phyloP scores from a whole-genome alignment of 2,113 vertebrate species.

The Falcunculus frontatus region DNA sequence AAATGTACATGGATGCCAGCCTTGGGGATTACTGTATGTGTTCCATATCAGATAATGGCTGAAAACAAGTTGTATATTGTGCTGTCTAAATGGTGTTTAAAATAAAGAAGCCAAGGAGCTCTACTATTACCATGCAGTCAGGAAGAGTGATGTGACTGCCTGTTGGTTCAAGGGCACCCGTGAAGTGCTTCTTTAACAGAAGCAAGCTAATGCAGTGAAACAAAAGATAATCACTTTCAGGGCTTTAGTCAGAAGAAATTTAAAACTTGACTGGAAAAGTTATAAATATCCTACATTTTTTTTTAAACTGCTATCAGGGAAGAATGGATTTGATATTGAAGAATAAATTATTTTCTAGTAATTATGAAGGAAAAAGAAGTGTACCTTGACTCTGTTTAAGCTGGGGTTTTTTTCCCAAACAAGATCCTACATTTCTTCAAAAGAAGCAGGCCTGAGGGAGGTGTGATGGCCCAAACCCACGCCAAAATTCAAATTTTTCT shows the following conservation, averaged over 20 bases:
- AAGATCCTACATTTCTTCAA: background rate
- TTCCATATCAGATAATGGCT: slow-evolving; percentile 4
- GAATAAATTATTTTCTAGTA: background rate
- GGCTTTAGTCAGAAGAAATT: background rate
- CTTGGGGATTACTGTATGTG: background rate
- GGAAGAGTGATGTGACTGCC: background rate
- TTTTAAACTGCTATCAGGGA: background rate
- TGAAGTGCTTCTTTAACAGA: background rate
- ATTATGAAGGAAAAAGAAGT: background rate
- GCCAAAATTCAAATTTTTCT: background rate
- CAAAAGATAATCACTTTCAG: background rate
- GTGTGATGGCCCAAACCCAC: background rate
- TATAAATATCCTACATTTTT: background rate
- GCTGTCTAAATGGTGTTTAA: slow-evolving; percentile 8
- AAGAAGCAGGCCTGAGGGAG: background rate
- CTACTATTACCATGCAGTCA: background rate
- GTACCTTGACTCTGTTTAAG: background rate
- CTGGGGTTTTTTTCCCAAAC: background rate
- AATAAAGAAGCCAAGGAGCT: background rate
- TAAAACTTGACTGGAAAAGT: background rate
- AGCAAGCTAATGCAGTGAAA: background rate
- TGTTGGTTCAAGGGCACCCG: background rate
- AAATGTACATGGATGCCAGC: background rate
- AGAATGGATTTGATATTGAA: background rate
- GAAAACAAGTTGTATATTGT: background rate